Percentiles rank a stretch among this genome's conserved stretches.
Conservation (phyloP, 2,113 vertebrate species). For the Pantherophis guttatus region DNA sequence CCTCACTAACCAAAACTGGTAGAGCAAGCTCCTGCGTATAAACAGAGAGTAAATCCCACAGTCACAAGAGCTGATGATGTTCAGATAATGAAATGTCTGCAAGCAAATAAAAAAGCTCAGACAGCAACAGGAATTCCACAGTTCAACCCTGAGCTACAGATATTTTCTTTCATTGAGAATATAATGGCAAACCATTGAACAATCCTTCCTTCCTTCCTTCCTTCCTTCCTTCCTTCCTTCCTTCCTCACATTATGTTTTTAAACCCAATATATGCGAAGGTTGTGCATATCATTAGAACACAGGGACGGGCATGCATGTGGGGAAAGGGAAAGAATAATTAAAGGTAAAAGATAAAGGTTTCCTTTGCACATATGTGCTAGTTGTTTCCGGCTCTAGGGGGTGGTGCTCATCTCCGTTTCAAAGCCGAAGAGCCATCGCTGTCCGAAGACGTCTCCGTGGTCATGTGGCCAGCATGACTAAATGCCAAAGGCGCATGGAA, state of each 20-base stretch:
- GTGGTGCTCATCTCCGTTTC: no score
- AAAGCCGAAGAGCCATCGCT: no score
- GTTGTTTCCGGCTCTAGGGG: no score
- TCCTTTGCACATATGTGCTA: no score
- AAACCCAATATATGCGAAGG: not conserved
- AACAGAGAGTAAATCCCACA: not conserved
- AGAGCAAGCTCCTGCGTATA: not conserved
- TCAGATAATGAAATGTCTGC: not conserved
- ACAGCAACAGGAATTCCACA: not conserved
- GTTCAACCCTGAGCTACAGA: not conserved
- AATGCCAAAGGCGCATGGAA: no score
- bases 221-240: no score
- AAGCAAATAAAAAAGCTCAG: not conserved
- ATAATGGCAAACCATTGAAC: not conserved
- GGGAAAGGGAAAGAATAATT: not conserved
- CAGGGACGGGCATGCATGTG: fast-evolving
- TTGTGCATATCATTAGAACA: not conserved
- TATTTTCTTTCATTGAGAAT: not conserved
- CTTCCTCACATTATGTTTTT: not conserved
- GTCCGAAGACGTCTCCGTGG: no score
- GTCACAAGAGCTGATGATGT: not conserved
- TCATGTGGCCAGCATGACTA: no score
- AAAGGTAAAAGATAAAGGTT: not conserved
- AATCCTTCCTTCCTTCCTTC: not conserved
- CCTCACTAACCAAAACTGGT: not conserved